Evolutionary conservation across 1,140 invertebrate species (phyloP).

Genomic region (Chlorops oryzae): DNA sequence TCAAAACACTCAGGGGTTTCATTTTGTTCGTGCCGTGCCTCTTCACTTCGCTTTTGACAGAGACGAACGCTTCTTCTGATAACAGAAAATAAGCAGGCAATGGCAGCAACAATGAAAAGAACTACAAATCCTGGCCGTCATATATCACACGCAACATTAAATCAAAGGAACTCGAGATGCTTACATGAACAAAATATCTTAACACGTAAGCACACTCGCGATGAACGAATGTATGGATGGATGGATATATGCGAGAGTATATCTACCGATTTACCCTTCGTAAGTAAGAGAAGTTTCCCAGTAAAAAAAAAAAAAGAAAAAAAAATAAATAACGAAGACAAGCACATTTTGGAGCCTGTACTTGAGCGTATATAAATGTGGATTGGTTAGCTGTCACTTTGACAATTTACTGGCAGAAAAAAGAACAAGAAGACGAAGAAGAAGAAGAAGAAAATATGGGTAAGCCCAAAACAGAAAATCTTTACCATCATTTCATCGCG

Average conservation of each 20-base stretch:
- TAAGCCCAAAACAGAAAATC: too few species aligned
- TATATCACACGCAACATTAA: conserved; percentile 17
- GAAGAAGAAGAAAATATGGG: conserved; percentile 6
- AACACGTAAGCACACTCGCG: background rate
- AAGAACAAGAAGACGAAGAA: too few species aligned
- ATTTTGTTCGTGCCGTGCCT: too few species aligned
- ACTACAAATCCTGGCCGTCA: conserved; percentile 11
- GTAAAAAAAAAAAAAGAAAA: too few species aligned
- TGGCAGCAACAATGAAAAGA: conserved; percentile 4
- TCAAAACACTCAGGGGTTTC: too few species aligned
- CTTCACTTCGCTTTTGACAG: background rate
- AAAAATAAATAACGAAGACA: too few species aligned
- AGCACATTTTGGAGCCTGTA: too few species aligned
- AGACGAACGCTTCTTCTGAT: conserved; percentile 17
- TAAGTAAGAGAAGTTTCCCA: too few species aligned
- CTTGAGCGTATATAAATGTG: too few species aligned
- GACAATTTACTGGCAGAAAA: conserved; percentile 42
- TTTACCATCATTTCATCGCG: too few species aligned
- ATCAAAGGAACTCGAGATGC: conserved; percentile 9
- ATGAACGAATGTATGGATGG: background rate
- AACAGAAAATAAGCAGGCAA: conserved; percentile 8
- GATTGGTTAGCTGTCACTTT: conserved; percentile 40
- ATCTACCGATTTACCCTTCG: too few species aligned
- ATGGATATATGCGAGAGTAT: background rate
- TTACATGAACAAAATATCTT: background rate